Base-by-base conservation (phyloP, 2,888 invertebrate species). In the Leptarthrus brevirostris region DNA sequence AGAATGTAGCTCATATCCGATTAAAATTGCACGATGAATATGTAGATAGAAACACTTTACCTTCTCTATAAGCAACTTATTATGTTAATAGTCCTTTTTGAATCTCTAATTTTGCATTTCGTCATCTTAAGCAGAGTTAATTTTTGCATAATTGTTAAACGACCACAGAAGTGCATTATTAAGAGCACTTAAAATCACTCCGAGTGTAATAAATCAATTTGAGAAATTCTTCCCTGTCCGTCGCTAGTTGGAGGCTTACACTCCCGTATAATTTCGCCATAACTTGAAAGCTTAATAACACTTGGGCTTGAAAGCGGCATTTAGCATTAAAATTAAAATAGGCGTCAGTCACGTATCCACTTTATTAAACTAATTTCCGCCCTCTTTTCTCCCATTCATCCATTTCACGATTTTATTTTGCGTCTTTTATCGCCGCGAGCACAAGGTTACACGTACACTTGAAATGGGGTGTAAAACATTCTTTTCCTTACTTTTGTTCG, bases 301-400 rank as follows among this genome's bases (percentile, higher is more conserved):
- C 74, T 70, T 74, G 40, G 70, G 74, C 70, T 74, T 54, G 47
- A 64, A 44, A 56, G 47, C 14, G 40, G 47, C 56, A 74, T 74
- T 74, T 74, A 74, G 70, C 74, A 74, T 74, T 74, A 74, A 71
- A 74, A 71, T 74, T 71, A 74, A 71, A 74, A 74, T 74, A 74
- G 61, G 74, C 71, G 71, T 61, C 74, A 74, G 74, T 74, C 74
- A 74, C 74, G 74, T 74, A 74, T 69, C 58, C 70, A 56, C 74
- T 74, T 74, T 74, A 74, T 74, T 74, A 74, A 74, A 74, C 70
- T 74, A 74, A 74, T 74, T 74, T 74, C 74, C 74, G 69, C 26
- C 24, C 47, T 44, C 18, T 30, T 52, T 47, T 22, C 40, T 44
- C 30, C 22, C 24, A n/a, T 16, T 71, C 40, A 30, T 36, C 40